Evolutionary conservation across 2,888 invertebrate genomes (phyloP).

Genomic region (Temnothorax unifasciatus): DNA sequence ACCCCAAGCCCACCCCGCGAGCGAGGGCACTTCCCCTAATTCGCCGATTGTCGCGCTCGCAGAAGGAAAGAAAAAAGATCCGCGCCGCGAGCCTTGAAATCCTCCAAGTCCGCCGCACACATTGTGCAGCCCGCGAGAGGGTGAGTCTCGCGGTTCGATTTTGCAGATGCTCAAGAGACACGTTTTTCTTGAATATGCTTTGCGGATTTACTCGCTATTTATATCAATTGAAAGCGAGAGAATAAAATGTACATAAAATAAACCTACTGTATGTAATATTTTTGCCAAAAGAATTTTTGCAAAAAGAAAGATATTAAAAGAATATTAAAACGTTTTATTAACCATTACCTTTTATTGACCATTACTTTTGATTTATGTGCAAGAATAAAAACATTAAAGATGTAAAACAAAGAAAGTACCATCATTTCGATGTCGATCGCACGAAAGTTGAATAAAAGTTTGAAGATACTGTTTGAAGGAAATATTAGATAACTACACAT

Average conservation of each 20-base stretch:
- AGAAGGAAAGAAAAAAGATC: slow-evolving; percentile 2
- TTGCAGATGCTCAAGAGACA: background rate
- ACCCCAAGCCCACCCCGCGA: slow-evolving; percentile 13
- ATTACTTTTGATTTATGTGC: background rate
- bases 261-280: background rate
- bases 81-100: background rate
- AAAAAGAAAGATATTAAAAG: background rate
- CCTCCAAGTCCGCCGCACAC: background rate
- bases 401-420: background rate
- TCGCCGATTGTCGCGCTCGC: slow-evolving; percentile 37
- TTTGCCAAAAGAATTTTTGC: background rate
- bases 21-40: slow-evolving; percentile 37
- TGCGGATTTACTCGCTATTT: background rate
- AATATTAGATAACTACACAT: background rate
- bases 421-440: background rate
- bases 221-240: background rate
- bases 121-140: background rate
- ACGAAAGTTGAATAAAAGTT: background rate
- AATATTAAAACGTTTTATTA: slow-evolving; percentile 5
- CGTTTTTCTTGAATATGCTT: background rate
- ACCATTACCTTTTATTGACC: background rate
- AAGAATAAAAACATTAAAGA: background rate
- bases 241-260: background rate
- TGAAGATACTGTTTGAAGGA: background rate
- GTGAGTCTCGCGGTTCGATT: background rate